Evolutionary conservation across 2,797 vertebrate species (phyloP).

Genomic region (Simalia tracyae): DNA sequence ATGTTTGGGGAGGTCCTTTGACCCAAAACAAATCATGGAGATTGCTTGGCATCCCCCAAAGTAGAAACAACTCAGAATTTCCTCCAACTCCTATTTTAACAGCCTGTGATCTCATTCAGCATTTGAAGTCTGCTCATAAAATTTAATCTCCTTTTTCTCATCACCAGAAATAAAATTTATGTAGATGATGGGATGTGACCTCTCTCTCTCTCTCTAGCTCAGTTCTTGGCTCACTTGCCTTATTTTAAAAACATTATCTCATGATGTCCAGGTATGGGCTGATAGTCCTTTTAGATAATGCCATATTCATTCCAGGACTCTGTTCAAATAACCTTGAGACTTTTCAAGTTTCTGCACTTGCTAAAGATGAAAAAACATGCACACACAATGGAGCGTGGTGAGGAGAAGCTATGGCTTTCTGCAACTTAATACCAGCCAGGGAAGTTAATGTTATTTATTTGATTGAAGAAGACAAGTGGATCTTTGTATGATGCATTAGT

Average conservation of each 20-base stretch:
- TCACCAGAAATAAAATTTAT: neutral
- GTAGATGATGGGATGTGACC: neutral
- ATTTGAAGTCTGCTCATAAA: neutral
- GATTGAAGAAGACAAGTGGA: slow-evolving; percentile 20
- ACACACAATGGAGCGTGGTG: neutral
- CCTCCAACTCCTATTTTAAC: neutral
- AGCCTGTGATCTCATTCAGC: neutral
- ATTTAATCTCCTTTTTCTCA: neutral
- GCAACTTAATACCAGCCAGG: neutral
- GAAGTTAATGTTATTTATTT: slow-evolving; percentile 5
- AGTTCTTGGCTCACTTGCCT: neutral
- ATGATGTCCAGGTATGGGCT: neutral
- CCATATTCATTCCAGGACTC: slow-evolving; percentile 15
- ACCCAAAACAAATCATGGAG: neutral
- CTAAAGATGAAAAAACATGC: neutral
- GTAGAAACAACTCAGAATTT: neutral
- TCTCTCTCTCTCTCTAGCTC: neutral
- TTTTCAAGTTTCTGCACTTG: fast-evolving
- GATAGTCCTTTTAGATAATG: neutral
- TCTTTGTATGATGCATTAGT: slow-evolving; percentile 22
- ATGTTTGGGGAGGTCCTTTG: neutral
- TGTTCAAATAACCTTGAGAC: slow-evolving; percentile 15
- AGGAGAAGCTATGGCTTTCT: neutral
- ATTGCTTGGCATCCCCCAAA: too few relatives aligned
- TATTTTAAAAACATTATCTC: neutral